Conservation (phyloP, 1,140 invertebrate species). For the Hypsibius dujardini region DNA sequence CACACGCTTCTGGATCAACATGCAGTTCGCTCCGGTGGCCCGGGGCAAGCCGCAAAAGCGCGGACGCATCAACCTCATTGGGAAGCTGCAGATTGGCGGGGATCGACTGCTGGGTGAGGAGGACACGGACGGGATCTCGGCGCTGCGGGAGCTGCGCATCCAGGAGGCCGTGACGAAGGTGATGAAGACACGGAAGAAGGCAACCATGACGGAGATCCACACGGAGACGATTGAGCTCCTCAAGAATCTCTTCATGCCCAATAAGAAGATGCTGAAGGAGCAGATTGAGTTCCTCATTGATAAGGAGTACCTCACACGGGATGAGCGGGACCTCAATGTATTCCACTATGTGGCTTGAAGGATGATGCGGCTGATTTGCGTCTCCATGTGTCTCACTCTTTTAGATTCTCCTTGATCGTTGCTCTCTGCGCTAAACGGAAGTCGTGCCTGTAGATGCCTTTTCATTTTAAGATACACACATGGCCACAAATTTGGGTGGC, state of each 20-base stretch:
- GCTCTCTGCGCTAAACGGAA: no score
- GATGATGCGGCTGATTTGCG: no score
- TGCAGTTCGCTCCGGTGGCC: slow-evolving; percentile 71
- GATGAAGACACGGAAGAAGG: slow-evolving; percentile 86
- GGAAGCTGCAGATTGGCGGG: slow-evolving; percentile 75
- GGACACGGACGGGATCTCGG: slow-evolving; percentile 91
- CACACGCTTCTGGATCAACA: slow-evolving; percentile 87
- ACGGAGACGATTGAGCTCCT: slow-evolving; percentile 91
- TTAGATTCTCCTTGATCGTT: no score
- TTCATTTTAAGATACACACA: no score
- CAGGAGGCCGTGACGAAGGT: slow-evolving; percentile 98
- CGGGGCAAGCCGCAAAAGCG: slow-evolving; percentile 76
- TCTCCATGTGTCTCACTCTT: no score
- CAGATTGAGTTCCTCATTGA: slow-evolving; percentile 98
- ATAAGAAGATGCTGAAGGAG: slow-evolving; percentile 98
- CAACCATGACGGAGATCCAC: slow-evolving; percentile 79
- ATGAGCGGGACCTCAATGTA: slow-evolving; percentile 90
- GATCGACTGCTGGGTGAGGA: slow-evolving; percentile 77
- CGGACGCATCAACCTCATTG: slow-evolving; percentile 86
- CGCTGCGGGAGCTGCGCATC: slow-evolving; percentile 70
- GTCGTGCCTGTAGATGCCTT: no score
- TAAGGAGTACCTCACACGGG: slow-evolving; percentile 87
- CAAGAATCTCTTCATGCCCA: slow-evolving; percentile 97
- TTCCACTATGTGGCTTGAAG: slow-evolving; percentile 93
- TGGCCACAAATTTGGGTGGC: no score